Evolutionary conservation across 2,113 vertebrate species (phyloP).

Genomic region (Pionites leucogaster): DNA sequence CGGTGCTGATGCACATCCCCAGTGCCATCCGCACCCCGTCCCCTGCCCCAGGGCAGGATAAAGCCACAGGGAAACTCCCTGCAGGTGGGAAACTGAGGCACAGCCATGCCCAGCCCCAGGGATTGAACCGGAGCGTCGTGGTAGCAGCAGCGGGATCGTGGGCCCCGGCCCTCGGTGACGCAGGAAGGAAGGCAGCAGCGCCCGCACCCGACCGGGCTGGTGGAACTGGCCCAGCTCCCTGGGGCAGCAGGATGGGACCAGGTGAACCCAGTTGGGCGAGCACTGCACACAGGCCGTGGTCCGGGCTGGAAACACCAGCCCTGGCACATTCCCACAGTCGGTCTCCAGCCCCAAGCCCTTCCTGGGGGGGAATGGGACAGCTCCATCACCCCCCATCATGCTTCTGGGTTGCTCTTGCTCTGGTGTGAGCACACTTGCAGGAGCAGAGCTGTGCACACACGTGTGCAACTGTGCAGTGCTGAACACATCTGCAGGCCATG

Average conservation of each 20-base stretch:
- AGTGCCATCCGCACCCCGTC: neutral
- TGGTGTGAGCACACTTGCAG: neutral
- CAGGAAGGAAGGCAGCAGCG: neutral
- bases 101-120: rapidly evolving
- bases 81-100: constrained; percentile 23
- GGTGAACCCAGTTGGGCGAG: neutral
- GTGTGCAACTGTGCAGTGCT: rapidly evolving
- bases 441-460: rapidly evolving
- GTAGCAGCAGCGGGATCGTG: rapidly evolving
- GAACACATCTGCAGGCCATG: neutral
- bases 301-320: rapidly evolving
- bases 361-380: too few relatives aligned
- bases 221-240: constrained; percentile 12
- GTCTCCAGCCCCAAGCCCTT: neutral
- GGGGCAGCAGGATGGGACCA: neutral
- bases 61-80: neutral
- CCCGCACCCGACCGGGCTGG: neutral
- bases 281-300: neutral
- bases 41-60: neutral
- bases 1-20: rapidly evolving
- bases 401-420: neutral
- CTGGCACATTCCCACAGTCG: neutral
- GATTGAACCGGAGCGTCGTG: rapidly evolving
- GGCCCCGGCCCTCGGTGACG: neutral
- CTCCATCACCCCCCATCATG: too few relatives aligned